Evolutionary conservation across 2,113 vertebrate genomes (phyloP), one percentile per base, ranked within the genome.

Genomic region (Callionymus lyra): DNA sequence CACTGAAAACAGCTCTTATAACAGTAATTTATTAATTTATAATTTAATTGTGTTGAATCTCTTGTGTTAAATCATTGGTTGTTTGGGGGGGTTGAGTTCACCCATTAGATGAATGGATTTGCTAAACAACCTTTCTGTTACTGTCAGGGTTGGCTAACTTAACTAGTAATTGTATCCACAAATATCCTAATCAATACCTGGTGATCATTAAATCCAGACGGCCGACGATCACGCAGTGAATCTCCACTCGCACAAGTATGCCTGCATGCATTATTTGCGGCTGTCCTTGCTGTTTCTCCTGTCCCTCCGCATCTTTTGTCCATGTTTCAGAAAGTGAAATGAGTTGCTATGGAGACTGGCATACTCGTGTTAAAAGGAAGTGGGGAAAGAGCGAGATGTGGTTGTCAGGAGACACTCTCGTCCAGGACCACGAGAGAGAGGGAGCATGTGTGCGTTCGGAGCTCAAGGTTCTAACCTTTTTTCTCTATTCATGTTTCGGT

Each of bases 331-430:
- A 70, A 70, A 68, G 47, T 61, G 56, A 72, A 38, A 57, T 33
- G 56, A 68, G 81, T 83, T 81, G 73, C 79, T 72, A 83, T 81
- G 75, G 79, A 64, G 72, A 86, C 77, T 37, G 53, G 59, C 49
- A 70, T 76, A 66, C 61, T 79, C 70, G 55, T 67, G 62, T 43
- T 54, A 73, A 65, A 68, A 68, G 43, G 48, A 62, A 68, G 50
- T 58, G 56, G 57, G 31, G 60, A 63, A 70, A 64, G 46, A 64
- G 63, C 73, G 41, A 77, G 72, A 66, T 62, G 47, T 72, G 53
- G 57, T 71, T 68, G 61, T 78, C 53, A 54, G 52, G 64, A 69
- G 59, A 70, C 50, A 47, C 40, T 62, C 35, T 11, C 21, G 21
- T 27, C 21, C 8, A 4, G 44, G 43, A 57, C 44, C 49, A 47